phyloP scores from a whole-genome alignment of 2,113 vertebrate genomes.

The Chloroceryle aenea region DNA sequence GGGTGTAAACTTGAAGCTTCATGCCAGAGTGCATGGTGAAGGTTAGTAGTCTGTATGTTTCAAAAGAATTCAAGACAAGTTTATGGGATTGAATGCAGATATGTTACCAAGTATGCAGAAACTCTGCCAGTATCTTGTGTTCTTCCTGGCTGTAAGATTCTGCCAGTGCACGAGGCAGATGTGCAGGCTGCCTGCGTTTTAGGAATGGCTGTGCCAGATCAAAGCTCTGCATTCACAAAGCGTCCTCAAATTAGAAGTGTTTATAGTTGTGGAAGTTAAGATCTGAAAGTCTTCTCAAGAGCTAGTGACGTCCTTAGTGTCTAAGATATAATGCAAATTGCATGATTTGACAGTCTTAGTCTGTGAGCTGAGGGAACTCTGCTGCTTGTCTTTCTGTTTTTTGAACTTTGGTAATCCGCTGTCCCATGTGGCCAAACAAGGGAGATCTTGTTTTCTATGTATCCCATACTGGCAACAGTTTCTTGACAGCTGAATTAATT shows the following conservation, averaged over 20 bases:
- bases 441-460: background rate
- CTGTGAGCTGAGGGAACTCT: slow-evolving; percentile 4
- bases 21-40: background rate
- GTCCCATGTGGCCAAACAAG: background rate
- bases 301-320: background rate
- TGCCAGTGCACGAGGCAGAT: background rate
- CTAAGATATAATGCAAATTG: slow-evolving; percentile 2
- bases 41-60: background rate
- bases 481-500: background rate
- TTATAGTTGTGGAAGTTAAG: background rate
- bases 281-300: background rate
- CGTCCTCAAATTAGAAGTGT: background rate
- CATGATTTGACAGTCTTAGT: background rate
- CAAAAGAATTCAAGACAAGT: background rate
- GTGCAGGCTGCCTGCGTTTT: fast-evolving
- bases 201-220: fast-evolving
- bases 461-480: background rate
- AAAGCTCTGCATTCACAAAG: background rate
- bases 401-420: background rate
- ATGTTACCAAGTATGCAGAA: background rate
- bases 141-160: background rate
- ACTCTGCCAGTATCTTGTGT: fast-evolving
- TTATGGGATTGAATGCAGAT: background rate
- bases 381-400: background rate
- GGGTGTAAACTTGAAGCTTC: background rate